A percentile compares a stretch with the other conserved stretches of the same genome.
Evolutionary conservation across 92 coral and sea anemone species (phyloP).

Genomic region (Bergia sp.): DNA sequence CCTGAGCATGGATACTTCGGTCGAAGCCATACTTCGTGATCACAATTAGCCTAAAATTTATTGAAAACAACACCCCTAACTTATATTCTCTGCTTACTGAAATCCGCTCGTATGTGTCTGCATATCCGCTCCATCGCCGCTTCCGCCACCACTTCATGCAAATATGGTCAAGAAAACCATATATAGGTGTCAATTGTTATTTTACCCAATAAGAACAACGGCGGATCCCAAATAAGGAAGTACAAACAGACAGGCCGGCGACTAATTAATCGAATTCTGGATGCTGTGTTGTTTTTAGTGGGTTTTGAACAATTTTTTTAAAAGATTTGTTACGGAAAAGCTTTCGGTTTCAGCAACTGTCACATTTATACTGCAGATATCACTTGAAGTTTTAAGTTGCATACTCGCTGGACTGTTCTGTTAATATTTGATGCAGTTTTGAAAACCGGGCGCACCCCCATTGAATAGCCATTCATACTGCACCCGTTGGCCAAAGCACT

Average conservation of each 20-base stretch:
- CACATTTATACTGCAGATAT: background rate
- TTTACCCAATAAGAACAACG: slow-evolving; percentile 5
- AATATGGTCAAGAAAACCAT: slow-evolving; percentile 45
- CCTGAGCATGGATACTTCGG: slow-evolving; percentile 61
- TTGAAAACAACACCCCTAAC: slow-evolving; percentile 38
- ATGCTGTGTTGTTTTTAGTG: too few species aligned
- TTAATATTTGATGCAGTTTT: background rate
- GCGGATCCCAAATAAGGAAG: slow-evolving; percentile 7
- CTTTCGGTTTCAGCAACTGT: slow-evolving; percentile 30
- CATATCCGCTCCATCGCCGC: slow-evolving; percentile 58
- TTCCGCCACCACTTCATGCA: slow-evolving; percentile 33
- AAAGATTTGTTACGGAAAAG: background rate
- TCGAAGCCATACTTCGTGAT: slow-evolving; percentile 41
- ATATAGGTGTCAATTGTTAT: slow-evolving; percentile 30
- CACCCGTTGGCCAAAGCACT: background rate
- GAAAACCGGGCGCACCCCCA: background rate
- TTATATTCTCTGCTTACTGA: background rate
- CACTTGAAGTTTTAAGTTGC: background rate
- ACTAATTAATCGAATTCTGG: background rate
- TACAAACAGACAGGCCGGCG: slow-evolving; percentile 9
- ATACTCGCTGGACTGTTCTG: background rate
- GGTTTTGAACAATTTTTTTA: background rate
- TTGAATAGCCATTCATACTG: background rate
- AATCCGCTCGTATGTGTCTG: slow-evolving; percentile 30
- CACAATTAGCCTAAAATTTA: background rate